Percentiles rank a stretch among this genome's conserved stretches.
These are phyloP conservation scores for Acanthopagrus latus DNA, from an alignment of 2,797 vertebrate genomes.

Conservation along the genomic window DNA sequence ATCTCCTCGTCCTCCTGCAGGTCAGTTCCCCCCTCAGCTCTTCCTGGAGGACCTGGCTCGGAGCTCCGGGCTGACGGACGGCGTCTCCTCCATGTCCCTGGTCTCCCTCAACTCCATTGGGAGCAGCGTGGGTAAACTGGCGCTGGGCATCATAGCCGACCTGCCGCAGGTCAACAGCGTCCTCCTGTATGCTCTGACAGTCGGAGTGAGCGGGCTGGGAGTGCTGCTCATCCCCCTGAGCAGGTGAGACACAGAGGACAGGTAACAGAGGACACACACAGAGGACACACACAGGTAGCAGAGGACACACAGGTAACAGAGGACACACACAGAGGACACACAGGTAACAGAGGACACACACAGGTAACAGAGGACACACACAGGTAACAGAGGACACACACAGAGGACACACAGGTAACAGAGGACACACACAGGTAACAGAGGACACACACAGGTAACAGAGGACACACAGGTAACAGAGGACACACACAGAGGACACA, in stretches of 20 bases:
- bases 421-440: too few relatives aligned
- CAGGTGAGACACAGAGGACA: slow-evolving; percentile 12
- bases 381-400: too few relatives aligned
- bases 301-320: background rate
- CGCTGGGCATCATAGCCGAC: background rate
- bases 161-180: background rate
- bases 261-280: background rate
- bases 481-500: too few relatives aligned
- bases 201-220: background rate
- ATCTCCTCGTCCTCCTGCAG: background rate
- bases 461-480: too few relatives aligned
- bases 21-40: slow-evolving; percentile 7
- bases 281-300: too few relatives aligned
- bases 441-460: too few relatives aligned
- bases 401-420: too few relatives aligned
- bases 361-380: too few relatives aligned
- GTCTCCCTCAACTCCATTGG: background rate
- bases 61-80: slow-evolving; percentile 1
- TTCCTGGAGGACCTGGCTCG: slow-evolving; percentile 20
- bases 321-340: too few relatives aligned
- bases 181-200: slow-evolving; percentile 7
- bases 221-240: slow-evolving; percentile 15
- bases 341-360: too few relatives aligned
- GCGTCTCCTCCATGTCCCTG: background rate
- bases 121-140: background rate